These are phyloP conservation scores for Momotus momota DNA, from an alignment of 2,797 vertebrate species.

Conservation along the genomic window DNA sequence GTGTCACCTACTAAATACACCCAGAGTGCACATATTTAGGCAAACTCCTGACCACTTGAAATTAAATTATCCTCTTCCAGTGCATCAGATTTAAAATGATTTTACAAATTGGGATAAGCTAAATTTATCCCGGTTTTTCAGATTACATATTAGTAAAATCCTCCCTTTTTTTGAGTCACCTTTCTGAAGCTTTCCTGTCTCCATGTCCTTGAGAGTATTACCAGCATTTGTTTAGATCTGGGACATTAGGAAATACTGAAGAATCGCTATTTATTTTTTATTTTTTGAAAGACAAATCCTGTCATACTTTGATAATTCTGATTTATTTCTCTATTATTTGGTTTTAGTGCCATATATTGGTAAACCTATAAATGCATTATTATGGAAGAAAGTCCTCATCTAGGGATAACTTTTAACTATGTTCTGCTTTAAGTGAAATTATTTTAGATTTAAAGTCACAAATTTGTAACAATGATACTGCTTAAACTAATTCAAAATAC, in stretches of 20 bases:
- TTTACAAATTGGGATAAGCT: conserved; percentile 73
- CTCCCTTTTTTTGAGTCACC: conserved; percentile 40
- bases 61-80: conserved; percentile 58
- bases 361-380: not conserved
- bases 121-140: conserved; percentile 72
- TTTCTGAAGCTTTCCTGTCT: conserved; percentile 27
- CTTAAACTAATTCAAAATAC: not conserved
- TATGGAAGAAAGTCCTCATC: not conserved
- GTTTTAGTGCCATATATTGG: not conserved
- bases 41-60: conserved; percentile 39
- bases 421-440: not conserved
- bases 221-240: not conserved
- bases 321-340: not conserved
- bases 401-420: not conserved
- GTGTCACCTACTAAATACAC: not conserved
- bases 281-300: not conserved
- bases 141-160: conserved; percentile 68
- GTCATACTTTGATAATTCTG: not conserved
- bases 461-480: not conserved
- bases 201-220: conserved; percentile 45
- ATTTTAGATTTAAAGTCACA: not conserved
- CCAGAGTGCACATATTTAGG: not conserved
- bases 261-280: not conserved
- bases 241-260: not conserved
- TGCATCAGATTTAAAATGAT: conserved; percentile 56